These are phyloP conservation scores for Ochotona princeps DNA, from an alignment of 2,113 vertebrate species.

Conservation along the genomic window DNA sequence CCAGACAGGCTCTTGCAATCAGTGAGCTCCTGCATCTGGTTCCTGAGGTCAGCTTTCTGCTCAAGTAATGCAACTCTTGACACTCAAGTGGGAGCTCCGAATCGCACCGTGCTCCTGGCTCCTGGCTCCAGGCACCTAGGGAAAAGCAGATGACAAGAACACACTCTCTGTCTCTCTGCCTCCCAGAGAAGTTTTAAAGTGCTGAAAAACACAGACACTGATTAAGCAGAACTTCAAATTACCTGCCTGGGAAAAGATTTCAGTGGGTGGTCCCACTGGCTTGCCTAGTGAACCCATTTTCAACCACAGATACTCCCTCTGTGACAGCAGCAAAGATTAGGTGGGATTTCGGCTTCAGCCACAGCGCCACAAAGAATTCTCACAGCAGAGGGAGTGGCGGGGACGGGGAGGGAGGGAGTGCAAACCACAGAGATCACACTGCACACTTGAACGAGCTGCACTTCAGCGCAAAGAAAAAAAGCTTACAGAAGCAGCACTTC, in stretches of 20 bases:
- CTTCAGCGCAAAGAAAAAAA: not conserved
- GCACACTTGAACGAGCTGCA: not conserved
- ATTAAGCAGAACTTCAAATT: not conserved
- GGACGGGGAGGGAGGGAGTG: rapidly evolving
- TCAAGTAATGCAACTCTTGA: too few relatives aligned
- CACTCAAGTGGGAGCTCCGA: too few relatives aligned
- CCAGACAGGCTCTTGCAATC: too few relatives aligned
- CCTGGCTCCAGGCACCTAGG: too few relatives aligned
- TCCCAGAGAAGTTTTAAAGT: too few relatives aligned
- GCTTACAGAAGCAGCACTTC: not conserved
- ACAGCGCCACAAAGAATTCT: not conserved
- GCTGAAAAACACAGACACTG: not conserved
- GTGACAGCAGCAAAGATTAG: not conserved
- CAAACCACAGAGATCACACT: not conserved
- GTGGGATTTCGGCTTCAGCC: not conserved
- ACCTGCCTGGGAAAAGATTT: not conserved
- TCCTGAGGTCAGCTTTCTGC: too few relatives aligned
- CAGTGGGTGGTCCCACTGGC: not conserved
- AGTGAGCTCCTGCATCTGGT: too few relatives aligned
- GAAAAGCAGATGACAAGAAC: too few relatives aligned
- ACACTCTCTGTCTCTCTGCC: too few relatives aligned
- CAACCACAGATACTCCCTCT: not conserved
- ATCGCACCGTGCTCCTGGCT: too few relatives aligned
- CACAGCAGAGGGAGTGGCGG: not conserved
- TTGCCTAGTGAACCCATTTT: not conserved